These are phyloP conservation scores for Drosophila setifemur DNA, from an alignment of 1,140 invertebrate genomes.

Conservation along the genomic window DNA sequence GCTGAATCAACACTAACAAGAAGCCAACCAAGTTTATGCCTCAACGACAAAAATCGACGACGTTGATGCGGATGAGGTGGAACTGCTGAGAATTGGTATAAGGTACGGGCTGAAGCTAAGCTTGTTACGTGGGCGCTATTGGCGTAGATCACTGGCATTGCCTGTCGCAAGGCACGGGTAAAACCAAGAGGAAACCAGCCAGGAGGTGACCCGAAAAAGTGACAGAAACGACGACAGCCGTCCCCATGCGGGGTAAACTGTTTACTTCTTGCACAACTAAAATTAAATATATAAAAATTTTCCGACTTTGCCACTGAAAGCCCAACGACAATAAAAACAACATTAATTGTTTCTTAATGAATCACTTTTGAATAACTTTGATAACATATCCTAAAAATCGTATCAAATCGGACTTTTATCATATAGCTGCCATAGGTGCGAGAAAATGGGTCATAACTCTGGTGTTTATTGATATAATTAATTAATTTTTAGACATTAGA, in stretches of 20 bases:
- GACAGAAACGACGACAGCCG: constrained; percentile 48
- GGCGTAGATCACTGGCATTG: constrained; percentile 68
- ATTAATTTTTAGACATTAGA: no score
- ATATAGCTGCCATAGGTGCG: no score
- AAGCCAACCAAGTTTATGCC: constrained; percentile 28
- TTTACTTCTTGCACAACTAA: constrained; percentile 27
- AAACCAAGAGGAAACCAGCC: neutral
- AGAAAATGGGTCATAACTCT: no score
- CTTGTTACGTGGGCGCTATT: constrained; percentile 61
- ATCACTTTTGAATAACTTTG: no score
- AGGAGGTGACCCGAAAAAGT: constrained; percentile 2
- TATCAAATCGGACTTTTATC: no score
- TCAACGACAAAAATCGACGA: constrained; percentile 4
- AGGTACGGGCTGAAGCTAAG: constrained; percentile 7
- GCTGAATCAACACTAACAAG: constrained; percentile 2
- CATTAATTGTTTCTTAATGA: no score
- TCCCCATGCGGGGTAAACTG: constrained; percentile 31
- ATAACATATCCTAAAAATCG: no score
- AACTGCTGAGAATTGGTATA: neutral
- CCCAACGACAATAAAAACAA: constrained; percentile 17
- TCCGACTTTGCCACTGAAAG: constrained; percentile 44
- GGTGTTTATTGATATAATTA: no score
- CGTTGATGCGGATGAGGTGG: neutral
- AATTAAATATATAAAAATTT: constrained; percentile 49
- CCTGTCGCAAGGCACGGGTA: constrained; percentile 7